These are phyloP conservation scores for Bucco capensis DNA, from an alignment of 2,113 vertebrate species.

Conservation along the genomic window DNA sequence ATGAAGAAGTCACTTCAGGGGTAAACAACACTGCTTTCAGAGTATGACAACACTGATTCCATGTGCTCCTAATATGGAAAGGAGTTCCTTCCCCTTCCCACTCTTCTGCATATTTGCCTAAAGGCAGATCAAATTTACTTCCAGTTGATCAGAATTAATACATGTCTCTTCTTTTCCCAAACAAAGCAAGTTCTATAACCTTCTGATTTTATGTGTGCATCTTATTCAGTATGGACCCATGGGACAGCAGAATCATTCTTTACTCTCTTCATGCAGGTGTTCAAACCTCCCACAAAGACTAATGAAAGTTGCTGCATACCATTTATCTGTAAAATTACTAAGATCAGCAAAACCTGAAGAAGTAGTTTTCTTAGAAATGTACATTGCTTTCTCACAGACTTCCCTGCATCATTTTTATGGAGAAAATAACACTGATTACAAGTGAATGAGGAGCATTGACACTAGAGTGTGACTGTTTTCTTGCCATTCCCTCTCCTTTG, in stretches of 20 bases:
- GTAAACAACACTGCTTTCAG: background rate
- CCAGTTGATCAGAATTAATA: background rate
- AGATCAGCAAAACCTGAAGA: background rate
- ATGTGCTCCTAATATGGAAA: background rate
- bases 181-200: background rate
- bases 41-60: fast-evolving
- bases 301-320: background rate
- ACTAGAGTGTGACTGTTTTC: background rate
- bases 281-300: background rate
- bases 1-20: fast-evolving
- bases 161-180: background rate
- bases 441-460: background rate
- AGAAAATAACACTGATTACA: background rate
- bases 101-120: background rate
- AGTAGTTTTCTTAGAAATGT: background rate
- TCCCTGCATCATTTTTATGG: background rate
- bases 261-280: background rate
- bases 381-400: background rate
- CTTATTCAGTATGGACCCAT: background rate
- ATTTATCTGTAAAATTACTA: background rate
- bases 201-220: background rate
- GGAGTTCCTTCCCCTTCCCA: background rate
- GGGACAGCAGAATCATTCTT: background rate
- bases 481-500: background rate
- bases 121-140: background rate